Evolutionary conservation across 1,140 invertebrate species (phyloP).

Genomic region (Trachymyrmex cornetzi): DNA sequence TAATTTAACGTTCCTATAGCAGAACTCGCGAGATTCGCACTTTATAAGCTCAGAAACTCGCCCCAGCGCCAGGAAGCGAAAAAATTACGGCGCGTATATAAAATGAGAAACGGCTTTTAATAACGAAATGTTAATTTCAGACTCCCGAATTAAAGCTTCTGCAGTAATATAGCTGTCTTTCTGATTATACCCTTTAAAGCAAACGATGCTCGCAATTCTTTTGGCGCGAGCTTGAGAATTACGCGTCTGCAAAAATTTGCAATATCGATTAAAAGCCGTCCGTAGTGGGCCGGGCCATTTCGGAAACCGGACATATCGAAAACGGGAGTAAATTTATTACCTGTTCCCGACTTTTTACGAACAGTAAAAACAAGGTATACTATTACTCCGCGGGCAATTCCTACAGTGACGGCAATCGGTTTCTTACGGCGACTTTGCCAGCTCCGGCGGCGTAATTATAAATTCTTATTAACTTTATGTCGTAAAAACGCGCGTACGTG

Average conservation of each 20-base stretch:
- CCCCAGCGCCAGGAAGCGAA: neutral
- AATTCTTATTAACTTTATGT: constrained; percentile 58
- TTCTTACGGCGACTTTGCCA: constrained; percentile 33
- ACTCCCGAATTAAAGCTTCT: neutral
- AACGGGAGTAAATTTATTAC: constrained; percentile 54
- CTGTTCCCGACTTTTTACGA: constrained; percentile 31
- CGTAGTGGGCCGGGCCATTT: neutral
- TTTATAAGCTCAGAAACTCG: neutral
- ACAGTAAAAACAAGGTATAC: constrained; percentile 26
- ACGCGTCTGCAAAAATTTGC: constrained; percentile 29
- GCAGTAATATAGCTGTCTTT: neutral
- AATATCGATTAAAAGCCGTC: constrained; percentile 33
- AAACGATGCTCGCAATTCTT: neutral
- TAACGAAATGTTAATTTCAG: constrained; percentile 5
- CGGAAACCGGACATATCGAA: constrained; percentile 38
- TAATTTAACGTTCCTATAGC: constrained; percentile 48
- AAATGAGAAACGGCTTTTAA: neutral
- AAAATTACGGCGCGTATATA: neutral
- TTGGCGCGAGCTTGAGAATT: neutral
- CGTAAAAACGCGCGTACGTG: constrained; percentile 40
- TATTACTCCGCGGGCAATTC: constrained; percentile 23
- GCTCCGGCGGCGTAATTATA: constrained; percentile 46
- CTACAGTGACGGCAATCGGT: constrained; percentile 34
- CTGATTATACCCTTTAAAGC: constrained; percentile 10
- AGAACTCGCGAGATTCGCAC: neutral